Percentiles rank a stretch among this genome's conserved stretches.
Conservation (phyloP, 1,140 invertebrate genomes). For the Ceratina japonica region DNA sequence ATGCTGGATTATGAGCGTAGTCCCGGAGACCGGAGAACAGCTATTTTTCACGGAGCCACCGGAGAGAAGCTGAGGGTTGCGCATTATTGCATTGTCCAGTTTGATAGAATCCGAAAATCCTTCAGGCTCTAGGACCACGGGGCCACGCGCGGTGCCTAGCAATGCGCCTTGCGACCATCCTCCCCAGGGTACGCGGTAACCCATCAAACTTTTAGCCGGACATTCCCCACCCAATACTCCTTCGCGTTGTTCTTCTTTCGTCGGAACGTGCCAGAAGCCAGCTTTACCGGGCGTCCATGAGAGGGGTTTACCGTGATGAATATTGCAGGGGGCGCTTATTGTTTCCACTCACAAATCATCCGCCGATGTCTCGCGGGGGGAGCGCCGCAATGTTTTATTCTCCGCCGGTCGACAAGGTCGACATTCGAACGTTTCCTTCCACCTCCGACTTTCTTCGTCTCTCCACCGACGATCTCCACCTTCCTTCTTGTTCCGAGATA, state of each 20-base stretch:
- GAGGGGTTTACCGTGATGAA: constrained; percentile 72
- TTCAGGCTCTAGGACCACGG: constrained; percentile 70
- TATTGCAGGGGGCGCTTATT: constrained; percentile 78
- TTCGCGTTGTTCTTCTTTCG: constrained; percentile 61
- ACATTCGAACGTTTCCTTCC: constrained; percentile 42
- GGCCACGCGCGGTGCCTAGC: constrained; percentile 72
- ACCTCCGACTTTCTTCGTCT: constrained; percentile 1
- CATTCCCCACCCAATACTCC: constrained; percentile 55
- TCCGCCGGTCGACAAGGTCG: constrained; percentile 63
- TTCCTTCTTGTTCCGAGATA: constrained; percentile 6
- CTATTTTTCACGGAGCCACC: constrained; percentile 71
- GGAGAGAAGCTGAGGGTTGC: constrained; percentile 63
- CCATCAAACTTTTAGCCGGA: constrained; percentile 79
- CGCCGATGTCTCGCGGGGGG: constrained; percentile 76
- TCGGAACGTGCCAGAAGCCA: constrained; percentile 64
- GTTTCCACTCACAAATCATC: constrained; percentile 79
- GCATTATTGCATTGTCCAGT: constrained; percentile 80
- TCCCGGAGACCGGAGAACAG: neutral
- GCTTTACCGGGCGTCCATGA: constrained; percentile 26
- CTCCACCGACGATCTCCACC: neutral
- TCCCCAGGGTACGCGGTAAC: constrained; percentile 74
- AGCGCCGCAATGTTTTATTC: constrained; percentile 75
- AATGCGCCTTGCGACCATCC: constrained; percentile 73
- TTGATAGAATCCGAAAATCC: constrained; percentile 80
- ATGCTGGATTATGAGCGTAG: neutral